phyloP scores from a whole-genome alignment of 2,888 invertebrate genomes.

The Gymnosoma rotundatum region DNA sequence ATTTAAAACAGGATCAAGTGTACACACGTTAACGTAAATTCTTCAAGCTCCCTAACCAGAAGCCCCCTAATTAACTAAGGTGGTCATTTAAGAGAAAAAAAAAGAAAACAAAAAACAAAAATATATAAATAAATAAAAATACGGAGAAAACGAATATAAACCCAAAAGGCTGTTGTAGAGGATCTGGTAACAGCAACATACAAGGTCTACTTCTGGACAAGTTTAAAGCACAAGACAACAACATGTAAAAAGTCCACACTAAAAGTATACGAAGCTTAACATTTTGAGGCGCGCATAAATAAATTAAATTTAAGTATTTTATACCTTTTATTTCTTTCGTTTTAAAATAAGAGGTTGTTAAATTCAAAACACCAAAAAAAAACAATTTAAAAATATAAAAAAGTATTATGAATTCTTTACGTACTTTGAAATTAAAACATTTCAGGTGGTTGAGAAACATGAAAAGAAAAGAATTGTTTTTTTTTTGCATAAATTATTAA shows the following conservation, averaged over 20 bases:
- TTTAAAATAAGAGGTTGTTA: slow-evolving; percentile 36
- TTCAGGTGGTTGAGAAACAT: slow-evolving; percentile 57
- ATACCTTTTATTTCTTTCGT: slow-evolving; percentile 1
- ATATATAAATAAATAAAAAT: slow-evolving; percentile 17
- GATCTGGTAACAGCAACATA: slow-evolving; percentile 30
- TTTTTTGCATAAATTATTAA: slow-evolving; percentile 53
- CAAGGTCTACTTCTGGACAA: slow-evolving; percentile 33
- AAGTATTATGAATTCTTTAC: slow-evolving; percentile 61
- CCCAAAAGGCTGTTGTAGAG: not conserved
- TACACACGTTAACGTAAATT: slow-evolving; percentile 57
- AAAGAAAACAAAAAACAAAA: not conserved
- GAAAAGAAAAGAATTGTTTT: slow-evolving; percentile 62
- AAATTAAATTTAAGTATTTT: slow-evolving; percentile 46
- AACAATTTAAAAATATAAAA: slow-evolving; percentile 34
- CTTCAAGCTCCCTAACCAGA: slow-evolving; percentile 74
- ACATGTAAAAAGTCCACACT: not conserved
- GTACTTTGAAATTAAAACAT: slow-evolving; percentile 67
- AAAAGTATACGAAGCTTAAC: slow-evolving; percentile 37
- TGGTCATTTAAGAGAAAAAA: slow-evolving; percentile 76
- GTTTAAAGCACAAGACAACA: not conserved
- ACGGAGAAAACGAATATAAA: not conserved
- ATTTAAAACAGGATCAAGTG: not conserved
- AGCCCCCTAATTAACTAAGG: slow-evolving; percentile 80
- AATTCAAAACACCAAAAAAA: slow-evolving; percentile 15
- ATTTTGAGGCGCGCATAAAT: slow-evolving; percentile 70